A percentile compares a stretch with the other conserved stretches of the same genome.
These are phyloP conservation scores for Craniophora ligustri DNA, from an alignment of 2,888 invertebrate genomes.

Conservation along the genomic window DNA sequence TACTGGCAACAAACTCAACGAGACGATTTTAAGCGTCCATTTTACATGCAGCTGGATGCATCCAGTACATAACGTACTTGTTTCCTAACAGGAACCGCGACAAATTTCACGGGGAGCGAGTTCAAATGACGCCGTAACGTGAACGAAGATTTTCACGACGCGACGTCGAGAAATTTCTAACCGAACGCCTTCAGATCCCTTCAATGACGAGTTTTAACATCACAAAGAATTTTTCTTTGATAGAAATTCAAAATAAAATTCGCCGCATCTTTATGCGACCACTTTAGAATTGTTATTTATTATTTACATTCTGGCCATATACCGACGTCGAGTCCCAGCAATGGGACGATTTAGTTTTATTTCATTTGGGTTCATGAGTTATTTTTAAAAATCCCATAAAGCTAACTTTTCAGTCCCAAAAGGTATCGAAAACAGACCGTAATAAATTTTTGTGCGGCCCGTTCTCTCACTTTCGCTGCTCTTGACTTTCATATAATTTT, in stretches of 20 bases:
- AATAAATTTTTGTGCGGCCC: slow-evolving; percentile 80
- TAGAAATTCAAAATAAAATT: slow-evolving; percentile 46
- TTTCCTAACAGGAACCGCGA: slow-evolving; percentile 70
- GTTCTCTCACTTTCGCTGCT: slow-evolving; percentile 84
- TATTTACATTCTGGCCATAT: slow-evolving; percentile 38
- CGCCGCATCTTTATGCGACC: slow-evolving; percentile 20
- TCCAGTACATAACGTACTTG: slow-evolving; percentile 55
- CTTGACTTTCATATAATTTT: slow-evolving; percentile 89
- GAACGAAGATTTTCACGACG: slow-evolving; percentile 72
- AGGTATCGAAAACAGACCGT: slow-evolving; percentile 86
- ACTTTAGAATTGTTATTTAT: slow-evolving; percentile 47
- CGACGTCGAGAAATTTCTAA: slow-evolving; percentile 74
- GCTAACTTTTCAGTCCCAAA: slow-evolving; percentile 79
- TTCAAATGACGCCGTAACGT: slow-evolving; percentile 71
- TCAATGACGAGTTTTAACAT: slow-evolving; percentile 39
- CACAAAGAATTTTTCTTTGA: slow-evolving; percentile 27
- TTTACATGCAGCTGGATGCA: slow-evolving; percentile 63
- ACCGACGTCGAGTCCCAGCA: slow-evolving; percentile 47
- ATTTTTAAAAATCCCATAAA: slow-evolving; percentile 82
- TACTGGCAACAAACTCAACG: slow-evolving; percentile 47
- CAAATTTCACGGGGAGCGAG: slow-evolving; percentile 84
- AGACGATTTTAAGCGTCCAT: slow-evolving; percentile 55
- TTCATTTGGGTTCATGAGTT: slow-evolving; percentile 77
- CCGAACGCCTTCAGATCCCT: slow-evolving; percentile 69
- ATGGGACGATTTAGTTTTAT: slow-evolving; percentile 67